Conservation (phyloP, 2,113 vertebrate species). For the Platichthys stellatus region DNA sequence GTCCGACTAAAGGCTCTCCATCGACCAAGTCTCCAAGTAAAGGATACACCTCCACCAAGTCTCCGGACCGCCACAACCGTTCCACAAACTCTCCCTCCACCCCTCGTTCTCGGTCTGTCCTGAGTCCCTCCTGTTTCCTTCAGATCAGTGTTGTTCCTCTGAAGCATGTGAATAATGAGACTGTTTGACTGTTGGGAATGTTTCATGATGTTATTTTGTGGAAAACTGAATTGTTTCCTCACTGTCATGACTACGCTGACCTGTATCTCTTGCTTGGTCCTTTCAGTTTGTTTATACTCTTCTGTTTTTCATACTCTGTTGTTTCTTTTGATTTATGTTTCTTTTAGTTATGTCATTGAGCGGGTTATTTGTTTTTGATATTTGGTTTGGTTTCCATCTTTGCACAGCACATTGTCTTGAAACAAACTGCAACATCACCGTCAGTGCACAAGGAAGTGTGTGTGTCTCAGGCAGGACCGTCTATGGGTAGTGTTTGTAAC, state of each 20-base stretch:
- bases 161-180: constrained; percentile 57
- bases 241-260: constrained; percentile 20
- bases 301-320: background rate
- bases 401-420: background rate
- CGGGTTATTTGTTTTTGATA: background rate
- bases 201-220: constrained; percentile 18
- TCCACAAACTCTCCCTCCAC: constrained; percentile 72
- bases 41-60: constrained; percentile 77
- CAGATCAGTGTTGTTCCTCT: constrained; percentile 34
- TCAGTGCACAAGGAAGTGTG: constrained; percentile 10
- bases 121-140: constrained; percentile 1
- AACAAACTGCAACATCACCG: constrained; percentile 17
- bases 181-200: constrained; percentile 33
- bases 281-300: no score
- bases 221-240: constrained; percentile 8
- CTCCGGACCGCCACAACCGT: constrained; percentile 78
- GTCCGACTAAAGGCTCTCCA: constrained; percentile 81
- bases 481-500: background rate
- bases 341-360: background rate
- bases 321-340: constrained; percentile 27
- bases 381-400: background rate
- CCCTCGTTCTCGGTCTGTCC: constrained; percentile 69
- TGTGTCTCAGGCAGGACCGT: background rate
- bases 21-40: constrained; percentile 74
- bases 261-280: background rate